Evolutionary conservation across 2,797 vertebrate species (phyloP).

Genomic region (Pteropus rufus): DNA sequence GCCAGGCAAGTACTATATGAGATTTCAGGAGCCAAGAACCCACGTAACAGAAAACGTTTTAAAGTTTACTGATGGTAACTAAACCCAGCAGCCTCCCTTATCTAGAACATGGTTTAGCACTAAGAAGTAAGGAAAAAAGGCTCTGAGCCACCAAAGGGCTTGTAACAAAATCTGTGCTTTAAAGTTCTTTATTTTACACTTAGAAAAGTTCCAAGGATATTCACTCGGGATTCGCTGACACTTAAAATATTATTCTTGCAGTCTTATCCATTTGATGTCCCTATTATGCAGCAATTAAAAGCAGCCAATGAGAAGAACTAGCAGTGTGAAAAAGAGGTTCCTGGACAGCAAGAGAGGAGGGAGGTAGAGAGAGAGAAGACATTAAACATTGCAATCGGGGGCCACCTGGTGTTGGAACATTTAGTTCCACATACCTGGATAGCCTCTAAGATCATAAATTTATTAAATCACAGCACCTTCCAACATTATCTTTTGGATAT

Average conservation of each 20-base stretch:
- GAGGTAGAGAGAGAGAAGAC: background rate
- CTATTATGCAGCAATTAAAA: background rate
- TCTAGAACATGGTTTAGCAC: conserved; percentile 52
- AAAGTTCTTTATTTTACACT: conserved; percentile 45
- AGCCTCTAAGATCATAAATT: background rate
- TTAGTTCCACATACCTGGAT: background rate
- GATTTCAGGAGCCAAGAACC: conserved; percentile 2
- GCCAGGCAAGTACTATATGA: background rate
- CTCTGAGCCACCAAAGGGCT: background rate
- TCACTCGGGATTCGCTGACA: background rate
- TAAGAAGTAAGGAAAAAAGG: background rate
- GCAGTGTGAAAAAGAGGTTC: background rate
- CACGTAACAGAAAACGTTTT: conserved; percentile 14
- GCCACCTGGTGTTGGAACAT: background rate
- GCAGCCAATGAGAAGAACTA: background rate
- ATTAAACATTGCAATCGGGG: background rate
- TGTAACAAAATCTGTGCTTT: conserved; percentile 33
- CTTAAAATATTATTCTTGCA: background rate
- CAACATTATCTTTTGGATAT: background rate
- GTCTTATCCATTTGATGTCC: background rate
- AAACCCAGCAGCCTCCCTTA: conserved; percentile 22
- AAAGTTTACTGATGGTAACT: conserved; percentile 22
- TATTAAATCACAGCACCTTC: background rate
- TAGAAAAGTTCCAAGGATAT: background rate
- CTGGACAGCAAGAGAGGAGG: background rate